Base-by-base conservation (phyloP, 2,113 vertebrate genomes). In the Barnardius zonarius region DNA sequence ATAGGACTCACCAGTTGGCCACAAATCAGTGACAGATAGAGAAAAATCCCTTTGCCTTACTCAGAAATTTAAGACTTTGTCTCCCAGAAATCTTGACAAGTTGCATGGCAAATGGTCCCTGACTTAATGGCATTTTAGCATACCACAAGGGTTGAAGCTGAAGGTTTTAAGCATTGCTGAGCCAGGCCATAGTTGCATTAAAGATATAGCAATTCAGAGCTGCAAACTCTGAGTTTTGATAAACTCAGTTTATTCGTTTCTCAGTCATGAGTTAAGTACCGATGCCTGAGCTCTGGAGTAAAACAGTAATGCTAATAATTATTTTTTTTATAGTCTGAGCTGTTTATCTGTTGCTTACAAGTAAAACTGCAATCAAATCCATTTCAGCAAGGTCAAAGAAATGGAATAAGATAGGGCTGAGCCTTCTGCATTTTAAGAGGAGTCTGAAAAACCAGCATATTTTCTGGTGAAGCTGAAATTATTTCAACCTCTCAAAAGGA, bases 111-210 rank as follows among this genome's bases (percentile, higher is more conserved):
- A 93, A 97, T 1, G 11, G 41, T 17, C 66, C 69, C 28, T 64
- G 24, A 68, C 69, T 94, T 92, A 68, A 52, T 28, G 55, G 35
- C 57, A 55, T 48, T 96, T 69, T 77, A 78, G 57, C 55, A 51
- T 4, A 92, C 30, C 72, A 64, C 33, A 57, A 67, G 61, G 30
- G 55, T 13, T 78, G 75, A 88, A 86, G 61, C 51, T 72, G 51
- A 83, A 81, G 52, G 27, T 81, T 92, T 86, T 59, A 86, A 78
- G 79, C 69, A 44, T 28, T 90, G 86, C 86, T 95, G 93, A 94
- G 46, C 61, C 76, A 92, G 90, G 39, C 76, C 22, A 72, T 11
- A 28, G 81, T 1, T 82, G 31, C 62, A 57, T 86, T 94, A 86
- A 92, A 88, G 33, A 94, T 66, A 75, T 18, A 83, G 86, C 46